Conservation (phyloP, 2,888 invertebrate genomes). For the Parnassius orleans region DNA sequence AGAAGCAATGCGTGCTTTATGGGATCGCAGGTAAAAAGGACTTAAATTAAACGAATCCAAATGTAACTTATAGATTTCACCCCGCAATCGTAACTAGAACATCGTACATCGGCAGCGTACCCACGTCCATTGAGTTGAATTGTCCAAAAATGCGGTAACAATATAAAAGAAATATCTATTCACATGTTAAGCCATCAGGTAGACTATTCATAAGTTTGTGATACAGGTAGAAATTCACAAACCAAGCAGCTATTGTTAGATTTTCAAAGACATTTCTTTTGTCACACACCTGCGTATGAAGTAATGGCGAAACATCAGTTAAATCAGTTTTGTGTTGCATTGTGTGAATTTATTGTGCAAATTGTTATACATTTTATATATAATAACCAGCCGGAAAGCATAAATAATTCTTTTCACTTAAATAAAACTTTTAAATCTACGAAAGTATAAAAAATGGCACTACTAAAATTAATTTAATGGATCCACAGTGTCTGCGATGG, state of each 20-base stretch:
- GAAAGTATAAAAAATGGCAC: neutral
- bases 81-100: conserved; percentile 21
- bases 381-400: neutral
- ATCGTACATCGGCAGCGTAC: neutral
- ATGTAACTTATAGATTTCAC: conserved; percentile 45
- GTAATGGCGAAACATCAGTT: conserved; percentile 11
- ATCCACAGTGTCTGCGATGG: too few relatives aligned
- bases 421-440: neutral
- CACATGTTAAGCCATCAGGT: conserved; percentile 10
- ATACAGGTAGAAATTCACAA: conserved; percentile 23
- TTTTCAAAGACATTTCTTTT: conserved; percentile 12
- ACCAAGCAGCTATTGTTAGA: conserved; percentile 18
- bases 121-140: conserved; percentile 3
- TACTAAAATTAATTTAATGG: neutral
- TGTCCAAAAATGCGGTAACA: conserved; percentile 6
- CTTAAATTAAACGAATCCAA: conserved; percentile 31
- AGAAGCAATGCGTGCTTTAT: conserved; percentile 52
- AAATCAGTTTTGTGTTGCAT: conserved; percentile 4
- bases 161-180: conserved; percentile 7
- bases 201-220: conserved; percentile 10
- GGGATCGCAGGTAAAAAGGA: conserved; percentile 40
- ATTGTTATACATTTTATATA: neutral
- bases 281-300: conserved; percentile 20
- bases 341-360: conserved; percentile 16
- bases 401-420: neutral